A percentile compares a stretch with the other conserved stretches of the same genome.
phyloP scores from a whole-genome alignment of 1,140 invertebrate genomes.

The Chrysomallon squamiferum region DNA sequence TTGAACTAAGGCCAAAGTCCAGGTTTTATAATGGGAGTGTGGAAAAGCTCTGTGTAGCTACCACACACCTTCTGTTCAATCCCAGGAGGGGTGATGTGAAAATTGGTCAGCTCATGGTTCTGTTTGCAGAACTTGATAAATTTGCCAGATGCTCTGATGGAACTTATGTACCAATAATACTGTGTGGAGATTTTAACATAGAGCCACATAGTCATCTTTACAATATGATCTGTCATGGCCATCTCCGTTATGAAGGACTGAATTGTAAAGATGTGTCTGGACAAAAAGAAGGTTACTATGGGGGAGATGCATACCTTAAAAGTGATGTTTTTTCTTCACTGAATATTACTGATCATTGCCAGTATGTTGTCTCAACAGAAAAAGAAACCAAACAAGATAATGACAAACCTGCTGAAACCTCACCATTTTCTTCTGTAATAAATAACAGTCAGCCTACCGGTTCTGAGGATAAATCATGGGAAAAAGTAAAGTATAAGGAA shows the following conservation, averaged over 20 bases:
- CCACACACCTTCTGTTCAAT: slow-evolving; percentile 95
- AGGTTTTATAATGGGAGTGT: slow-evolving; percentile 4
- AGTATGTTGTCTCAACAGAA: slow-evolving; percentile 63
- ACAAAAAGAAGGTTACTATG: slow-evolving; percentile 29
- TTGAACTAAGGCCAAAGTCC: slow-evolving; percentile 69
- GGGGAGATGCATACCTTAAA: slow-evolving; percentile 23
- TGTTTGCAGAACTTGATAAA: slow-evolving; percentile 81
- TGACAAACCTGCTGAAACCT: not conserved
- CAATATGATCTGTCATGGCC: slow-evolving; percentile 74
- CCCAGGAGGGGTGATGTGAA: slow-evolving; percentile 85
- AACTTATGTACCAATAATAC: slow-evolving; percentile 76
- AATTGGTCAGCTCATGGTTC: slow-evolving; percentile 78
- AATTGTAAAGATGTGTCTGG: slow-evolving; percentile 54
- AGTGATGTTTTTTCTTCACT: slow-evolving; percentile 65
- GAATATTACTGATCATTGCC: slow-evolving; percentile 73
- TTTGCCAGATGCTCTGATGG: slow-evolving; percentile 6
- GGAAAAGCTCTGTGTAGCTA: slow-evolving; percentile 76
- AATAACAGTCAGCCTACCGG: not conserved
- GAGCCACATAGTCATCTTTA: slow-evolving; percentile 76
- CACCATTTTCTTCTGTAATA: not conserved
- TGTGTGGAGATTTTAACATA: slow-evolving; percentile 92
- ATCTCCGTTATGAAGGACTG: slow-evolving; percentile 68
- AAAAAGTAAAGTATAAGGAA: no score
- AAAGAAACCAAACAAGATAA: not conserved
- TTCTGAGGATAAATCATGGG: not conserved